Evolutionary conservation across 2,113 vertebrate genomes (phyloP).

Genomic region (Aldabrachelys gigantea): DNA sequence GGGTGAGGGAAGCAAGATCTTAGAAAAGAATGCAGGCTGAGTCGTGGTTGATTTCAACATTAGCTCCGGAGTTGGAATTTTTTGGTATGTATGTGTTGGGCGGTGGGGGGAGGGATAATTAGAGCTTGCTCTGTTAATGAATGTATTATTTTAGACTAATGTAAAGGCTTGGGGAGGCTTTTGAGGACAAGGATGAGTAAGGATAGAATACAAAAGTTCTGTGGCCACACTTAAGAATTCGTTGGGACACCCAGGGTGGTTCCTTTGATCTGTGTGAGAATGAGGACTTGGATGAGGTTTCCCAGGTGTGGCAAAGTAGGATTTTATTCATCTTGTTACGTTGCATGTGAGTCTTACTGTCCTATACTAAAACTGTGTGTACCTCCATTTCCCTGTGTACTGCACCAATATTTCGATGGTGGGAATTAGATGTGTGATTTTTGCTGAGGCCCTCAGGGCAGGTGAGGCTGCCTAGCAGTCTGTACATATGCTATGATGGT

Average conservation of each 20-base stretch:
- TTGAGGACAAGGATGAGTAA: not conserved
- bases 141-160: not conserved
- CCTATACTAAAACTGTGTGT: too few species aligned
- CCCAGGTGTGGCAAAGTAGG: not conserved
- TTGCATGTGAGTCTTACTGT: too few species aligned
- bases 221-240: not conserved
- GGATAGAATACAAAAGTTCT: not conserved
- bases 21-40: not conserved
- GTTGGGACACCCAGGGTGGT: not conserved
- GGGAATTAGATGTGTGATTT: too few species aligned
- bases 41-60: not conserved
- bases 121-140: not conserved
- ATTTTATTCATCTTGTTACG: too few species aligned
- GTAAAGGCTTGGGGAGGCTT: not conserved
- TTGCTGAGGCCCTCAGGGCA: too few species aligned
- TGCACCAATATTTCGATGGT: too few species aligned
- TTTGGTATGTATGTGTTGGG: not conserved
- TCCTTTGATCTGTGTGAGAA: not conserved
- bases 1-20: not conserved
- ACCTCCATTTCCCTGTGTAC: too few species aligned
- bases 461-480: too few species aligned
- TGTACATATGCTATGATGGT: too few species aligned
- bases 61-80: not conserved
- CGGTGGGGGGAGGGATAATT: not conserved
- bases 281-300: not conserved